Evolutionary conservation across 2,888 invertebrate species (phyloP).

Genomic region (Sphaerophoria rueppellii): DNA sequence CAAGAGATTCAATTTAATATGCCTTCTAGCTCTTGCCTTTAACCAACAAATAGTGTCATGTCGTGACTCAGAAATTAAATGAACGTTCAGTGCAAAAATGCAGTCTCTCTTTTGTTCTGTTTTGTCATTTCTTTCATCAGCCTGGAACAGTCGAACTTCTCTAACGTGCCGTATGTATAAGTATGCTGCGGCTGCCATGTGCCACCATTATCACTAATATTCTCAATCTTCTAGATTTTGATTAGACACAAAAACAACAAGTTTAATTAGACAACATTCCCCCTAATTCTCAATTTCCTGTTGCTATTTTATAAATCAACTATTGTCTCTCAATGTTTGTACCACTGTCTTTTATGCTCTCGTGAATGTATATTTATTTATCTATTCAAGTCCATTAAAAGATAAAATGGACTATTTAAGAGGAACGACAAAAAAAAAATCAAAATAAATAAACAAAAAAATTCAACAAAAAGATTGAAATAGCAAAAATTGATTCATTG

Average conservation of each 20-base stretch:
- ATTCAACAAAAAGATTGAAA: not conserved
- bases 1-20: constrained; percentile 19
- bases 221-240: constrained; percentile 33
- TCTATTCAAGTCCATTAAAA: constrained; percentile 71
- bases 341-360: constrained; percentile 65
- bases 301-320: constrained; percentile 63
- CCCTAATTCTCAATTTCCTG: constrained; percentile 75
- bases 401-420: constrained; percentile 57
- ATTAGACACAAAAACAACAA: constrained; percentile 15
- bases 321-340: constrained; percentile 50
- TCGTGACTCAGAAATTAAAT: constrained; percentile 55
- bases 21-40: constrained; percentile 22
- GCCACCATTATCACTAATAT: constrained; percentile 44
- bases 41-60: constrained; percentile 24
- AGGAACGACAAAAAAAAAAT: constrained; percentile 31
- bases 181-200: too few species aligned
- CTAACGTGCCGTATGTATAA: constrained; percentile 46
- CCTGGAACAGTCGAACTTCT: constrained; percentile 1
- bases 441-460: constrained; percentile 73
- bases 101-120: constrained; percentile 37
- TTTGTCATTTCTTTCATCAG: not conserved
- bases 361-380: constrained; percentile 72
- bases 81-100: constrained; percentile 68
- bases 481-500: constrained; percentile 49
- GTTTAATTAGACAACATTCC: constrained; percentile 75